Evolutionary conservation across 2,797 vertebrate species (phyloP).

Genomic region (Notolepis coatsorum): DNA sequence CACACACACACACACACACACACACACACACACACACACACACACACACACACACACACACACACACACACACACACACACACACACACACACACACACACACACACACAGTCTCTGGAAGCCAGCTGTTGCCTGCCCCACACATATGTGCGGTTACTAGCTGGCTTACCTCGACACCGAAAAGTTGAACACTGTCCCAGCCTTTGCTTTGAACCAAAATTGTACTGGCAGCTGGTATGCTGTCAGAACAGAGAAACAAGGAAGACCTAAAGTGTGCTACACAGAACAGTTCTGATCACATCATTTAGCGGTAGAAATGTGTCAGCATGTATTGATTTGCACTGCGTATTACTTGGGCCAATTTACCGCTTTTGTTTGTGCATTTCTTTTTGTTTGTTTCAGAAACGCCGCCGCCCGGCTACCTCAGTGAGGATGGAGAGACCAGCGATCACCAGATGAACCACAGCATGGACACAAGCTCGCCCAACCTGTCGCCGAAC

Average conservation of each 20-base stretch:
- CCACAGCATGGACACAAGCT: conserved; percentile 98
- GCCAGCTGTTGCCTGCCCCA: too few species aligned
- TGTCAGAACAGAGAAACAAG: neutral
- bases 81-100: too few species aligned
- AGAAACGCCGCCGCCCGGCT: conserved; percentile 98
- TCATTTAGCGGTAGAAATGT: too few species aligned
- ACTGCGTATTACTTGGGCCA: neutral
- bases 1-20: too few species aligned
- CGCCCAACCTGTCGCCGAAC: conserved; percentile 95
- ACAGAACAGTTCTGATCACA: neutral
- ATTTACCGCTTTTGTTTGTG: neutral
- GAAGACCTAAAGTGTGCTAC: neutral
- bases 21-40: too few species aligned
- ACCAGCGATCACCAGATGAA: conserved; percentile 98
- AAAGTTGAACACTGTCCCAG: neutral
- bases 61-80: too few species aligned
- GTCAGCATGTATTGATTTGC: too few species aligned
- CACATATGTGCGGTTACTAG: too few species aligned
- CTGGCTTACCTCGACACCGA: too few species aligned
- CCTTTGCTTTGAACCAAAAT: neutral
- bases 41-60: too few species aligned
- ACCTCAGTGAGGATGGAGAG: conserved; percentile 99
- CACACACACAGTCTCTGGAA: too few species aligned
- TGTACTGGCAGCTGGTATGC: neutral
- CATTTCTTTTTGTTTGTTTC: conserved; percentile 41